Base-by-base conservation (phyloP, 2,888 invertebrate species). In the Agapostemon virescens region DNA sequence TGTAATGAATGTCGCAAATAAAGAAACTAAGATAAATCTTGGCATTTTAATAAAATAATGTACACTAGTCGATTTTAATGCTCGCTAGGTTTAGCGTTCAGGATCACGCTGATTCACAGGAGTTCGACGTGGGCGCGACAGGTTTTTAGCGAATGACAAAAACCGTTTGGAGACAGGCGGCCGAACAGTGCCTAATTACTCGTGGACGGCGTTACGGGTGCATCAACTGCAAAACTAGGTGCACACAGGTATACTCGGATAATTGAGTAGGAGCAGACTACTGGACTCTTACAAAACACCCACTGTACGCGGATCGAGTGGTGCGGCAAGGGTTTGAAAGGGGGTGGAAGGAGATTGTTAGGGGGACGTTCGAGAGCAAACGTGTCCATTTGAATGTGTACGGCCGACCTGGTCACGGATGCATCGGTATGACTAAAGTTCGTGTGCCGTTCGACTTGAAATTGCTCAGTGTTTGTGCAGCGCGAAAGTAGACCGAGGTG, bases 191-290 rank as follows among this genome's bases (percentile, higher is more conserved):
- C 61, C 83, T 88, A 88, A 88, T 88, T 88, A 85, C 79, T 82
- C 86, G 79, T 69, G 74, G 68, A 68, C 84, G 77, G 75, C 68
- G 81, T 87, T 87, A 84, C 86, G 85, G 84, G 85, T 87, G 82
- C 82, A 73, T 77, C 74, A 77, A 55, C 74, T 80, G 82, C 77
- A 83, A 77, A 84, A 84, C 82, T 82, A 70, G 75, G 61, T 74
- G 74, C 78, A 79, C 80, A 70, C 80, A 80, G 81, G 81, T 85
- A 82, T 69, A 77, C 76, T 52, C 70, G 74, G 80, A 80, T 88
- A 88, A 88, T 89, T 87, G 86, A 85, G 84, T 77, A 83, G 73
- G 79, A 80, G 78, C 75, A 80, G 74, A 81, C 86, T 85, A 82
- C 84, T 84, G 81, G 74, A 71, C 66, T 76, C 33, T 73, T 55